A percentile compares a stretch with the other conserved stretches of the same genome.
These are phyloP conservation scores for Gobius niger DNA, from an alignment of 2,113 vertebrate species.

Conservation along the genomic window DNA sequence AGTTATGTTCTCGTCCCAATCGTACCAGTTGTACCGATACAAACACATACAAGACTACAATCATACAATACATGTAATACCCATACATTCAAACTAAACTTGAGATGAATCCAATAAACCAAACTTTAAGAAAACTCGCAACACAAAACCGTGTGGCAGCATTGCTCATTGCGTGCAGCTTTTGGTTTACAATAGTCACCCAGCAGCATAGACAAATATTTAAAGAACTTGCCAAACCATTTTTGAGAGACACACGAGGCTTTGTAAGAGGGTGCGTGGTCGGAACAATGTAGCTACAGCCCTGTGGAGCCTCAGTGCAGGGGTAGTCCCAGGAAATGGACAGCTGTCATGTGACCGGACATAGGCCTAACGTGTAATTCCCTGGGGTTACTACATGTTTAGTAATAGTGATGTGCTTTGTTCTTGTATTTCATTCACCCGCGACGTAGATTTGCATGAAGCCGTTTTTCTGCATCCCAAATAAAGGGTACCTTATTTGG, in stretches of 20 bases:
- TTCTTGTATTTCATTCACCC: no score
- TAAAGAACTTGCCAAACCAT: conserved; percentile 65
- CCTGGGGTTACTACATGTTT: no score
- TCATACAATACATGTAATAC: no score
- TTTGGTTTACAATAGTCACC: conserved; percentile 53
- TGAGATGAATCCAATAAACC: conserved; percentile 2
- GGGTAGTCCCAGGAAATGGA: conserved; percentile 28
- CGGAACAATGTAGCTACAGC: conserved; percentile 60
- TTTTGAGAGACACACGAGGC: conserved; percentile 60
- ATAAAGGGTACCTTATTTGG: no score
- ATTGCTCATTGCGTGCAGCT: conserved; percentile 8
- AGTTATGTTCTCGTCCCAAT: not conserved
- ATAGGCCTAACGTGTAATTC: no score
- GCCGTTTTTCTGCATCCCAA: no score
- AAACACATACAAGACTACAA: no score
- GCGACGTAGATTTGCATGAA: no score
- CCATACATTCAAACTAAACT: not conserved
- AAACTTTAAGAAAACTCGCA: not conserved
- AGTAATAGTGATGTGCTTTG: no score
- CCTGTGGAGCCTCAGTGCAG: conserved; percentile 26
- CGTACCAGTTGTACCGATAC: no score
- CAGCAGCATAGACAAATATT: conserved; percentile 69
- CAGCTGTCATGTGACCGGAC: not conserved
- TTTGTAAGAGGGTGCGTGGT: conserved; percentile 57
- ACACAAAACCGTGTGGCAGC: not conserved